phyloP scores from a whole-genome alignment of 2,888 invertebrate genomes.

The Drosophila yooni region DNA sequence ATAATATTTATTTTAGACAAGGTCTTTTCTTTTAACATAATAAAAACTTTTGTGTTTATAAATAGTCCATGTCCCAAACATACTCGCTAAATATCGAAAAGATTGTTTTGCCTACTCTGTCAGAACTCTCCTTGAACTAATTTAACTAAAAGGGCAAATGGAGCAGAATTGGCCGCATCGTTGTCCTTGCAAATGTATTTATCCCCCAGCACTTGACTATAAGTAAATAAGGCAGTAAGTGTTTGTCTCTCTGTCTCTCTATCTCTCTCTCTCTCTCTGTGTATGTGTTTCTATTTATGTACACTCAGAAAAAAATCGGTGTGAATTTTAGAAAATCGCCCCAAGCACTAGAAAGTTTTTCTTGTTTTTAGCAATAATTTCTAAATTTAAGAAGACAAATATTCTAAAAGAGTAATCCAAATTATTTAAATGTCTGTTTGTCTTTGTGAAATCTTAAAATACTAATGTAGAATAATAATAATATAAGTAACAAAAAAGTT shows the following conservation, averaged over 20 bases:
- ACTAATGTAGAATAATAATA: neutral
- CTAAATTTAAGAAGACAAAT: too few relatives aligned
- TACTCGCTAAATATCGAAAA: neutral
- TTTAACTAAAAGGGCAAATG: slow-evolving; percentile 56
- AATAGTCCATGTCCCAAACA: neutral
- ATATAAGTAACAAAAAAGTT: neutral
- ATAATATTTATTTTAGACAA: neutral
- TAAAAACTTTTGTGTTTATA: neutral
- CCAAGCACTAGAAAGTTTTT: too few relatives aligned
- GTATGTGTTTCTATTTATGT: slow-evolving; percentile 10
- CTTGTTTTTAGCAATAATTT: too few relatives aligned
- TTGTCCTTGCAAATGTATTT: slow-evolving; percentile 57
- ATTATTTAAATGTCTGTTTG: neutral
- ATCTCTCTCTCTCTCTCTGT: too few relatives aligned
- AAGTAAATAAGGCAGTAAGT: slow-evolving; percentile 45
- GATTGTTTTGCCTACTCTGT: neutral
- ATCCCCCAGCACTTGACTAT: slow-evolving; percentile 52
- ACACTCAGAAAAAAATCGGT: neutral
- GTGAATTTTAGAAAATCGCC: neutral
- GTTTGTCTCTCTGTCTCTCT: neutral
- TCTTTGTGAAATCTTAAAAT: too few relatives aligned
- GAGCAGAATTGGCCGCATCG: slow-evolving; percentile 52
- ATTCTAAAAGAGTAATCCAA: neutral
- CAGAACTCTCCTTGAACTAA: slow-evolving; percentile 30
- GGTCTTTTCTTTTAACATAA: neutral